phyloP scores from a whole-genome alignment of 2,797 vertebrate species.

The Gambelia wislizenii region DNA sequence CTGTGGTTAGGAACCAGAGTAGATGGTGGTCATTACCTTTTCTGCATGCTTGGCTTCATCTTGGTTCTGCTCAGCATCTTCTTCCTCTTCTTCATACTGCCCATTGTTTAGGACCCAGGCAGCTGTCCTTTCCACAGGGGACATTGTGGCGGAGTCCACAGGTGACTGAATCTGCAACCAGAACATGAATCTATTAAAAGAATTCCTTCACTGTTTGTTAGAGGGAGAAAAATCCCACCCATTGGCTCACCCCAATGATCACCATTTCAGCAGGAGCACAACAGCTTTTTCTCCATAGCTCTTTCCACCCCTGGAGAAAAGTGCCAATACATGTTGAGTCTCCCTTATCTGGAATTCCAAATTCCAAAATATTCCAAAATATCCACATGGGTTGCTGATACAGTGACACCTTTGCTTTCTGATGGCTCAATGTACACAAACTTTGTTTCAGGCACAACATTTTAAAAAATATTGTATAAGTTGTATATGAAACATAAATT shows the following conservation, averaged over 20 bases:
- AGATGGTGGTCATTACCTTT: constrained; percentile 82
- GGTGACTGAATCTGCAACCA: constrained; percentile 85
- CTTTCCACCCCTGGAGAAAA: too few relatives aligned
- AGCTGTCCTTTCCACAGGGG: constrained; percentile 95
- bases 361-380: too few relatives aligned
- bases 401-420: too few relatives aligned
- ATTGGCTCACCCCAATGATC: neutral
- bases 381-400: too few relatives aligned
- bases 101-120: constrained; percentile 97
- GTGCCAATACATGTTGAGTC: too few relatives aligned
- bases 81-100: constrained; percentile 90
- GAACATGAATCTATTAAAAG: neutral
- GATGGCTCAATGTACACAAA: too few relatives aligned
- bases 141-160: constrained; percentile 91
- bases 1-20: neutral
- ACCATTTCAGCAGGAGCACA: too few relatives aligned
- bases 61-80: constrained; percentile 77
- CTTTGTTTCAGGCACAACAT: too few relatives aligned
- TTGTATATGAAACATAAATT: too few relatives aligned
- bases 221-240: neutral
- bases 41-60: constrained; percentile 87
- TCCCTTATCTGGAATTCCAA: too few relatives aligned
- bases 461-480: too few relatives aligned
- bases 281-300: neutral
- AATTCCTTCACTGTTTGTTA: neutral